Base-by-base conservation (phyloP, 2,113 vertebrate genomes). In the Callaeas wilsoni region DNA sequence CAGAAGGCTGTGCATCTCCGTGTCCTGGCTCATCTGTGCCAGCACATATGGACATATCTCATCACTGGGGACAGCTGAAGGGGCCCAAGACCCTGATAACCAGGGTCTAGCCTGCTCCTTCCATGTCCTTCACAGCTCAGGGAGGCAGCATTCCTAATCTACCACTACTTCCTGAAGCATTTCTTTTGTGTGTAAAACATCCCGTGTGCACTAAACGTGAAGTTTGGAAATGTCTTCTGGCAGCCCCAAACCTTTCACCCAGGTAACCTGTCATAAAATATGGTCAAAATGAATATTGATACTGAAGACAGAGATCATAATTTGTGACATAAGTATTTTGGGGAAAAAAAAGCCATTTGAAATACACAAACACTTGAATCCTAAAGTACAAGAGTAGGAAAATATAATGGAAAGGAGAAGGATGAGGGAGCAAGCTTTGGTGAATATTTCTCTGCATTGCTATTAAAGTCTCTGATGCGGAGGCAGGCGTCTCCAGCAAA, bases 401-500 rank as follows among this genome's bases (percentile, higher is more conserved):
- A 59, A 88, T 42, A 17, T 12, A 70, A 77, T 41, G 70, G 32
- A 20, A 85, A 82, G 21, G 55, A 37, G 49, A 78, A 83, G n/a
- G 77, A 73, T 69, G 26, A 76, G 64, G 81, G 42, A 88, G 69
- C 52, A 39, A 78, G 87, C 85, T 82, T 41, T 67, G 70, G 65
- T 74, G 83, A 89, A 9, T 56, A 33, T 79, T 84, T 67, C 76
- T 59, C 57, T 55, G 60, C 44, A n/a, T 15, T 76, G 55, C 57
- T 69, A 65, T 69, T 77, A 39, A 80, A 90, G 65, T 57, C 81
- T 53, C 33, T 52, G 79, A 41, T 64, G 82, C 18, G 35, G 80
- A 93, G 95, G 88, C 69, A 97, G 93, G 74, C 76, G 30, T 64
- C 84, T 93, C 87, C 70, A 77, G 89, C 79, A 95, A 94, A 91